phyloP scores from a whole-genome alignment of 2,888 invertebrate species.

The Athalia rosae region DNA sequence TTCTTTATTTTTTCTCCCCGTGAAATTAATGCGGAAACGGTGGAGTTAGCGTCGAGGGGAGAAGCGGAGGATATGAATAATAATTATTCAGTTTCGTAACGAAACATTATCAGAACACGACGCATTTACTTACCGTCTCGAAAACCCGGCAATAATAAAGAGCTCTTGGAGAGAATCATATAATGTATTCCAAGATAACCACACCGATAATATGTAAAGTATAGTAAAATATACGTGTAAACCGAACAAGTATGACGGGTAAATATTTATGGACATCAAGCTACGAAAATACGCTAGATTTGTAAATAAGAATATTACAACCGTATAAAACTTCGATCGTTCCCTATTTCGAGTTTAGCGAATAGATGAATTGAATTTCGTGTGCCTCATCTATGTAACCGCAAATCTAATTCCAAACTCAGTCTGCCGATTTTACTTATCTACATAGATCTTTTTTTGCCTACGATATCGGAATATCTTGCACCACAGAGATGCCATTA shows the following conservation, averaged over 20 bases:
- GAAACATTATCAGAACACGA: slow-evolving; percentile 3
- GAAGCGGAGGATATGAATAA: slow-evolving; percentile 20
- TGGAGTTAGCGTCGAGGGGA: no score
- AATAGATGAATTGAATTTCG: background rate
- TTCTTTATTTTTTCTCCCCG: no score
- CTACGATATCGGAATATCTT: no score
- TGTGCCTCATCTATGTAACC: background rate
- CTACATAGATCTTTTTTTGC: no score
- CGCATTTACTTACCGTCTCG: slow-evolving; percentile 2
- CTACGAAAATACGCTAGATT: background rate
- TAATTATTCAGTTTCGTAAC: background rate
- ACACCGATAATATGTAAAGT: slow-evolving; percentile 23
- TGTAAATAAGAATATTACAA: slow-evolving; percentile 14
- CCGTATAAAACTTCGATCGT: background rate
- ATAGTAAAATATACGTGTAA: background rate
- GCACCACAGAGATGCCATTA: no score
- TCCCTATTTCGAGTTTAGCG: slow-evolving; percentile 6
- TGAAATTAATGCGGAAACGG: no score
- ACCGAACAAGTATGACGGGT: background rate
- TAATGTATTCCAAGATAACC: slow-evolving; percentile 38
- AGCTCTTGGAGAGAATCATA: slow-evolving; percentile 4
- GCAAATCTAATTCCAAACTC: no score
- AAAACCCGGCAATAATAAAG: slow-evolving; percentile 5
- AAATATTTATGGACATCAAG: slow-evolving; percentile 33
- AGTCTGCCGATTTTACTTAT: no score